A percentile compares a stretch with the other conserved stretches of the same genome.
Evolutionary conservation across 2,888 invertebrate species (phyloP).

Genomic region (Cotesia congregata): DNA sequence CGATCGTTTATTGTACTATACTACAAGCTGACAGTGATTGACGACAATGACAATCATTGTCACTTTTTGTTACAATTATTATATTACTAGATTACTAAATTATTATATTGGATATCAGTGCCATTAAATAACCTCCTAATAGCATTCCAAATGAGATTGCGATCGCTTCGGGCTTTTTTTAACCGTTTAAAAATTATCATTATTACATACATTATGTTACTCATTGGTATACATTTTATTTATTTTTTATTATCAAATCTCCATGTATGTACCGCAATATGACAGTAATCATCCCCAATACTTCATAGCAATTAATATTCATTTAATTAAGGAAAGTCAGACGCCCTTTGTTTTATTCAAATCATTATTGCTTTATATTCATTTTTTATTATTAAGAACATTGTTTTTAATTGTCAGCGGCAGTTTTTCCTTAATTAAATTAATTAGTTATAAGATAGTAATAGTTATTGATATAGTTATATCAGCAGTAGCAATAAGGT

Average conservation of each 20-base stretch:
- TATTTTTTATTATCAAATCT: conserved; percentile 11
- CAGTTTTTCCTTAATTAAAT: conserved; percentile 37
- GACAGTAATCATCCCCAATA: conserved; percentile 67
- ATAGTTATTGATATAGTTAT: neutral
- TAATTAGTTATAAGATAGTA: conserved; percentile 45
- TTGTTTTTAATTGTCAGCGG: neutral
- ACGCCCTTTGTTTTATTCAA: neutral
- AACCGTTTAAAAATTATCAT: neutral
- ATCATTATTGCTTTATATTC: neutral
- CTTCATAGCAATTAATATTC: conserved; percentile 50
- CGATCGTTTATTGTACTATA: conserved; percentile 44
- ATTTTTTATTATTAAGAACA: neutral
- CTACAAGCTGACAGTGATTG: conserved; percentile 28
- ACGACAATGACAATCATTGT: conserved; percentile 4
- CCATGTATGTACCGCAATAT: conserved; percentile 35
- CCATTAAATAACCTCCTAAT: conserved; percentile 32
- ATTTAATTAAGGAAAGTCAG: conserved; percentile 23
- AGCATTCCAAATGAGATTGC: conserved; percentile 51
- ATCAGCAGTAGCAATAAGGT: conserved; percentile 31
- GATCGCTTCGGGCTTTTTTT: conserved; percentile 57
- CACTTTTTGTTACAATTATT: conserved; percentile 18
- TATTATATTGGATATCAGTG: conserved; percentile 20
- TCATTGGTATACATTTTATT: conserved; percentile 36
- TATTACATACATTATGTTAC: conserved; percentile 41
- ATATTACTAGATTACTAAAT: conserved; percentile 10